A percentile compares a stretch with the other conserved stretches of the same genome.
These are phyloP conservation scores for Micromys minutus DNA, from an alignment of 2,113 vertebrate genomes.

Conservation along the genomic window DNA sequence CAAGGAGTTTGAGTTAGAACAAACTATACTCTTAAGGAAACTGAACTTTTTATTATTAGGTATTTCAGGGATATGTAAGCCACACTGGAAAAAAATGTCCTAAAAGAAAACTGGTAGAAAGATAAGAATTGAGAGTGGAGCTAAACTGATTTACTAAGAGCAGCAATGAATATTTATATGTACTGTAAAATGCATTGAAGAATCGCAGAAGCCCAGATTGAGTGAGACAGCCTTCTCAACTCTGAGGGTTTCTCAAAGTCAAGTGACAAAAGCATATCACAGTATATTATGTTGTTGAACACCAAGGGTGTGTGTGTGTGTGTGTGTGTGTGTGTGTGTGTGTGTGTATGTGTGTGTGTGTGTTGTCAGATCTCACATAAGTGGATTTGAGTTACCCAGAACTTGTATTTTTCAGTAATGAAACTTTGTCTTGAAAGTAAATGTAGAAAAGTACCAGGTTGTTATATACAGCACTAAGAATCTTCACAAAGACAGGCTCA, in stretches of 20 bases:
- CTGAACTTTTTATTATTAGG: slow-evolving; percentile 28
- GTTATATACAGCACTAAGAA: background rate
- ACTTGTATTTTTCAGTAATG: slow-evolving; percentile 19
- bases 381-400: background rate
- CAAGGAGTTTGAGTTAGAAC: background rate
- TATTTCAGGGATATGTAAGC: background rate
- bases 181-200: slow-evolving; percentile 29
- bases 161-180: background rate
- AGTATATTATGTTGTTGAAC: background rate
- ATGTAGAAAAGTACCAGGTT: background rate
- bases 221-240: slow-evolving; percentile 42
- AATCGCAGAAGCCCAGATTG: slow-evolving; percentile 33
- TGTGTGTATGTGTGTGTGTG: background rate
- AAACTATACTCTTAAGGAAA: background rate
- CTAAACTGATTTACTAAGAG: slow-evolving; percentile 25
- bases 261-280: background rate
- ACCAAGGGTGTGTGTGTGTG: background rate
- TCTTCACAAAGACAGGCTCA: background rate
- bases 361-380: background rate
- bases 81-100: background rate
- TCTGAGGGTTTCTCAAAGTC: background rate
- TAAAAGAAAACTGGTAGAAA: slow-evolving; percentile 35
- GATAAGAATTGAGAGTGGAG: slow-evolving; percentile 6
- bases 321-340: background rate
- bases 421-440: background rate